Base-by-base conservation (phyloP, 1,140 invertebrate species). In the Anastatus disparis region DNA sequence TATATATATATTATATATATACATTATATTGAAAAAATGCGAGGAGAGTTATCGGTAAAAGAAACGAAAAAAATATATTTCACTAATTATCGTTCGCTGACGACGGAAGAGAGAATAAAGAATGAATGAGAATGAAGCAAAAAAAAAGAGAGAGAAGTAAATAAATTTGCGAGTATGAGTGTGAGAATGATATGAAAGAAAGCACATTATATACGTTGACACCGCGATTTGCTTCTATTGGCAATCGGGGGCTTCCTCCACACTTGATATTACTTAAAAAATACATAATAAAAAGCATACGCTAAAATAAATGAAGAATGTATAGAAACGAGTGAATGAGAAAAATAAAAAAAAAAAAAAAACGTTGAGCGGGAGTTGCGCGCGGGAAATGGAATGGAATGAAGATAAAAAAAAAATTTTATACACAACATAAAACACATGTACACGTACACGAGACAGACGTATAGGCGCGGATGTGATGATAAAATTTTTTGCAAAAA, bases 181-280 rank as follows among this genome's bases (percentile, higher is more conserved):
- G 50, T 44, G 17, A 38, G 46, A 69, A n/a, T 44, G n/a, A 69
- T n/a, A 17, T 12, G 61, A 56, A 31, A 58, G 24, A 67, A 27
- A 22, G 27, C 17, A 70, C 48, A 70, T n/a, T n/a, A n/a, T 73
- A 65, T 74, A 74, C 72, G 75, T 78, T 75, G 71, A 76, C 72
- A 74, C 74, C 72, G 29, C 75, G 74, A 70, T 74, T 76, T 66
- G 26, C 40, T 12, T 73, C 70, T 65, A 72, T 71, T 72, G 74
- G 71, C 66, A 75, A 74, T 76, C 74, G 72, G 70, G 75, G 73
- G 71, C 75, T 77, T 77, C 77, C 74, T 72, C 70, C 67, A 50
- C 42, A 59, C 44, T 48, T 65, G 73, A 75, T 24, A 31, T 55
- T 24, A 6, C 10, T 35, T 35, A 35, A 27, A 8, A 52, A 10